A percentile compares a stretch with the other conserved stretches of the same genome.
Evolutionary conservation across 2,888 invertebrate species (phyloP).

Genomic region (Coleophora flavipennella): DNA sequence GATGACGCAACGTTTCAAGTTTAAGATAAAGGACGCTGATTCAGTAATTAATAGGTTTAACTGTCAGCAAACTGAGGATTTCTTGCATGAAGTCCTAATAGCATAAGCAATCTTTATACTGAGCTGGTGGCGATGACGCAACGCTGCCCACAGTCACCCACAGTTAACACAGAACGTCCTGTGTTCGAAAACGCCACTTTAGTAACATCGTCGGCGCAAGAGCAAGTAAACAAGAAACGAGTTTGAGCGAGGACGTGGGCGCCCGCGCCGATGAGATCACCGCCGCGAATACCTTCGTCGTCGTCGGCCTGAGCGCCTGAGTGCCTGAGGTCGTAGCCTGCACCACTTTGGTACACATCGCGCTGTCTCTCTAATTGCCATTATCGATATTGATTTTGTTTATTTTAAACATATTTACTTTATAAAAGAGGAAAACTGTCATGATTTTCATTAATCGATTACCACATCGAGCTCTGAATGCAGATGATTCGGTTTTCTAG

Average conservation of each 20-base stretch:
- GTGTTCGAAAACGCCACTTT: slow-evolving; percentile 42
- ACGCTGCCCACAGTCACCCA: slow-evolving; percentile 23
- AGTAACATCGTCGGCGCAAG: slow-evolving; percentile 29
- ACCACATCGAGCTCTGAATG: no score
- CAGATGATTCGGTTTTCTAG: no score
- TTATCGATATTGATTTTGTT: slow-evolving; percentile 38
- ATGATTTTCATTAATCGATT: no score
- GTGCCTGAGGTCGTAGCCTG: slow-evolving; percentile 57
- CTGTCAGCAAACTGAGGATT: slow-evolving; percentile 2
- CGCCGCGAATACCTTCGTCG: slow-evolving; percentile 47
- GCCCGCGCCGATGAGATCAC: slow-evolving; percentile 55
- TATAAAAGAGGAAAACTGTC: no score
- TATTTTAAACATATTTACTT: slow-evolving; percentile 24
- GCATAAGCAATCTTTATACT: background rate
- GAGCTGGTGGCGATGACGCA: slow-evolving; percentile 38
- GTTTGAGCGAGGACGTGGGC: slow-evolving; percentile 68
- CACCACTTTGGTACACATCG: slow-evolving; percentile 56
- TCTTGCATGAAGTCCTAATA: background rate
- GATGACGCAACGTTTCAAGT: no score
- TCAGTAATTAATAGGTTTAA: no score
- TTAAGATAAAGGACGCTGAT: no score
- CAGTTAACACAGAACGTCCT: slow-evolving; percentile 42
- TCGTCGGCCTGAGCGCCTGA: no score
- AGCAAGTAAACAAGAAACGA: slow-evolving; percentile 67
- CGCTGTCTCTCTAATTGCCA: slow-evolving; percentile 58